Conservation (phyloP, 2,113 vertebrate species). For the Heterocephalus glaber region DNA sequence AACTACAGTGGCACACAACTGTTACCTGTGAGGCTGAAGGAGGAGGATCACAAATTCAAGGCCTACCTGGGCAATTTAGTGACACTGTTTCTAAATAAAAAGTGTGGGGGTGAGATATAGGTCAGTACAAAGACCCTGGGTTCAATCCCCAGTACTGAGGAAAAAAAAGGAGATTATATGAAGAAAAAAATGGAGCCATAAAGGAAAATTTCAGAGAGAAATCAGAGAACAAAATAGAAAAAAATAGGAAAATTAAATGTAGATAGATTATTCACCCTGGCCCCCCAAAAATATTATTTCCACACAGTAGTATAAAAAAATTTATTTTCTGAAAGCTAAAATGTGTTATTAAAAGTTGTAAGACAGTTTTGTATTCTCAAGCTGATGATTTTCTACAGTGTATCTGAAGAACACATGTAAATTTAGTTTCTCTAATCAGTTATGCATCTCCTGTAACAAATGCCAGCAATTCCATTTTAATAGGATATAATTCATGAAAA, state of each 20-base stretch:
- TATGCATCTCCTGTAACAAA: slow-evolving; percentile 41
- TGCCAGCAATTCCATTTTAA: slow-evolving; percentile 64
- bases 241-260: neutral
- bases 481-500: slow-evolving; percentile 27
- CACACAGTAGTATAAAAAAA: neutral
- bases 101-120: neutral
- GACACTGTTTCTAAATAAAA: neutral
- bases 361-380: slow-evolving; percentile 68
- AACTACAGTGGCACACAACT: neutral
- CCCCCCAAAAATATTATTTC: neutral
- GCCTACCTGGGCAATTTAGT: neutral
- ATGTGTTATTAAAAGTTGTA: slow-evolving; percentile 45
- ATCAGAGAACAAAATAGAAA: neutral
- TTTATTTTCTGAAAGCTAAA: neutral
- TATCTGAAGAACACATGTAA: slow-evolving; percentile 69
- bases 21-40: neutral
- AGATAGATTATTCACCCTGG: neutral
- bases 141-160: neutral
- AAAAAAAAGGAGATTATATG: neutral
- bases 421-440: slow-evolving; percentile 70
- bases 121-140: neutral
- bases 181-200: neutral
- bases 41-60: neutral
- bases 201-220: slow-evolving; percentile 12
- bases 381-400: slow-evolving; percentile 64